phyloP scores from a whole-genome alignment of 1,140 invertebrate species.

The Oscheius sp. region DNA sequence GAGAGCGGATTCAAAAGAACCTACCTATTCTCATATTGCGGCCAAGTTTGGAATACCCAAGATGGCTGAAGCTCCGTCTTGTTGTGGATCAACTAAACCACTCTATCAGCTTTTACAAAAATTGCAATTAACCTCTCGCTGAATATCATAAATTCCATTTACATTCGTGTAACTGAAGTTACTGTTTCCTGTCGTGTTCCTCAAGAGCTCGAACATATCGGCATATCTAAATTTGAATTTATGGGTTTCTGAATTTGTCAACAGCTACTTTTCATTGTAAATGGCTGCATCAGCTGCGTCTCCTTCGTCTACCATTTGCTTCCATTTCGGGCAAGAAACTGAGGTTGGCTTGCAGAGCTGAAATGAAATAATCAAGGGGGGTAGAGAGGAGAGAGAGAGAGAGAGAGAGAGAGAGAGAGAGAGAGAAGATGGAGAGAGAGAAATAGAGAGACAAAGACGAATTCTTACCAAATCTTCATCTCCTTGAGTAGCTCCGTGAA shows the following conservation, averaged over 20 bases:
- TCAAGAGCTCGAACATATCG: constrained; percentile 19
- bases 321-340: constrained; percentile 39
- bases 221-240: constrained; percentile 20
- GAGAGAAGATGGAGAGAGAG: no score
- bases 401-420: no score
- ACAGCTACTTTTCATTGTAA: no score
- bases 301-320: no score
- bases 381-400: no score
- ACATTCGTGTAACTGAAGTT: neutral
- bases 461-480: constrained; percentile 27
- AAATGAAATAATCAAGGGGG: no score
- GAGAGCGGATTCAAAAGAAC: no score
- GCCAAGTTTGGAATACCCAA: neutral
- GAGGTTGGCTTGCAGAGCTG: constrained; percentile 35
- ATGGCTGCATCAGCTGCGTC: no score
- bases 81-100: neutral
- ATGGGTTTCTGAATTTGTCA: neutral
- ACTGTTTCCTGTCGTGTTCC: neutral
- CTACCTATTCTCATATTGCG: neutral
- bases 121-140: no score
- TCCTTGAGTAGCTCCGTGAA: constrained; percentile 11
- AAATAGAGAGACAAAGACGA: neutral
- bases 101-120: no score
- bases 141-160: constrained; percentile 1
- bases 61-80: neutral